Conservation (phyloP, 2,888 invertebrate genomes). For the Deilephila elpenor region DNA sequence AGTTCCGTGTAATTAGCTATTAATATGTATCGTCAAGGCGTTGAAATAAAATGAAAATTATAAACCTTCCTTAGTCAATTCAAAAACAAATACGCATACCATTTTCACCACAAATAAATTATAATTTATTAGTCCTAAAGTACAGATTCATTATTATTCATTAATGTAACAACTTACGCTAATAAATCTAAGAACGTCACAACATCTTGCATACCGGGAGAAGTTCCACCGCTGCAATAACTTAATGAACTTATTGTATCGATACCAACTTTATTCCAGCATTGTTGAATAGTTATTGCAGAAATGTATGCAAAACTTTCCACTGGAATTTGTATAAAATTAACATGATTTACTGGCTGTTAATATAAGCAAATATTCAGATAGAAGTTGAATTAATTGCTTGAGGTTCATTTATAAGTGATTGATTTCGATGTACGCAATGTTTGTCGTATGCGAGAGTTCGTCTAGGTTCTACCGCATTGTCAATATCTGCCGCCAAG, state of each 20-base stretch:
- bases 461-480: no score
- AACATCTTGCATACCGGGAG: slow-evolving; percentile 23
- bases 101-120: no score
- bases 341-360: background rate
- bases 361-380: background rate
- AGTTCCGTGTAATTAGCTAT: no score
- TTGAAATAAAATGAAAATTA: no score
- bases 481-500: no score
- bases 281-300: slow-evolving; percentile 13
- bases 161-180: background rate
- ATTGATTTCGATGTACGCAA: no score
- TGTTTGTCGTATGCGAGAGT: no score
- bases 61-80: no score
- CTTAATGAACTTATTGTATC: slow-evolving; percentile 20
- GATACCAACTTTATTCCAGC: slow-evolving; percentile 19
- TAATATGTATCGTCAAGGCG: no score
- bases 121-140: no score
- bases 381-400: background rate
- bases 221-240: slow-evolving; percentile 23
- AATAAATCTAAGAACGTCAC: slow-evolving; percentile 15
- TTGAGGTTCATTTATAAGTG: background rate
- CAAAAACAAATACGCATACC: no score
- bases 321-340: background rate
- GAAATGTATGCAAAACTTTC: background rate
- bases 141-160: background rate